phyloP scores from a whole-genome alignment of 2,113 vertebrate species.

The Psammodynastes pulverulentus region DNA sequence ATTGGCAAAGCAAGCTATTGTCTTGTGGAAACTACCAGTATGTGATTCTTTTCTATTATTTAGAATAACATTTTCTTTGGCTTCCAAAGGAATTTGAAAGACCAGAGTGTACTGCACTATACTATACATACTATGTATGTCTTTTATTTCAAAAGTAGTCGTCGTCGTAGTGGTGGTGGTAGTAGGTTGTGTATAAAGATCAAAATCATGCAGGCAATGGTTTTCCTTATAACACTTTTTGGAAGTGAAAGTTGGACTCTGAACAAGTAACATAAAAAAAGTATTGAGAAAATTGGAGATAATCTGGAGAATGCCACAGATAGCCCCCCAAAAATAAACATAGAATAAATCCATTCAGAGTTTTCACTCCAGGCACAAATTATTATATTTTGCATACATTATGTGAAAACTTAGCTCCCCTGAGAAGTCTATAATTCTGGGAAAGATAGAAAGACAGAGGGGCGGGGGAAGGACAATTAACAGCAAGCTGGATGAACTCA shows the following conservation, averaged over 20 bases:
- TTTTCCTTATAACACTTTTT: neutral
- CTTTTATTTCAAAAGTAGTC: too few species aligned
- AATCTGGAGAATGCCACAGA: neutral
- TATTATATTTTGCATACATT: neutral
- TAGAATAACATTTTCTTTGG: constrained; percentile 66
- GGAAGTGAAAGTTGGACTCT: neutral
- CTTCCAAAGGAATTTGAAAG: constrained; percentile 53
- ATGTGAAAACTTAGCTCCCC: neutral
- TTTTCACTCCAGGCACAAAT: neutral
- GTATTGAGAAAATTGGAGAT: neutral
- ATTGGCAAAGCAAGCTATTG: constrained; percentile 50
- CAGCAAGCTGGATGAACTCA: neutral
- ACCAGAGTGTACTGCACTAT: constrained; percentile 23
- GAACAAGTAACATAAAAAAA: neutral
- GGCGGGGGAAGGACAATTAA: neutral
- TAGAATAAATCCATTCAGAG: neutral
- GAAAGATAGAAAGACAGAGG: neutral
- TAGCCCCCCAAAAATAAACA: neutral
- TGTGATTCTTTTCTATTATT: constrained; percentile 69
- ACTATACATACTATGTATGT: constrained; percentile 44
- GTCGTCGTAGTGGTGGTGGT: neutral
- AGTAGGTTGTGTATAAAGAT: neutral
- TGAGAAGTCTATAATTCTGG: neutral
- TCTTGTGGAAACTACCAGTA: constrained; percentile 52
- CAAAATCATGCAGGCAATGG: neutral